Evolutionary conservation across 2,113 vertebrate genomes (phyloP), one percentile per base, ranked within the genome.

Genomic region (Brienomyrus longianalis): DNA sequence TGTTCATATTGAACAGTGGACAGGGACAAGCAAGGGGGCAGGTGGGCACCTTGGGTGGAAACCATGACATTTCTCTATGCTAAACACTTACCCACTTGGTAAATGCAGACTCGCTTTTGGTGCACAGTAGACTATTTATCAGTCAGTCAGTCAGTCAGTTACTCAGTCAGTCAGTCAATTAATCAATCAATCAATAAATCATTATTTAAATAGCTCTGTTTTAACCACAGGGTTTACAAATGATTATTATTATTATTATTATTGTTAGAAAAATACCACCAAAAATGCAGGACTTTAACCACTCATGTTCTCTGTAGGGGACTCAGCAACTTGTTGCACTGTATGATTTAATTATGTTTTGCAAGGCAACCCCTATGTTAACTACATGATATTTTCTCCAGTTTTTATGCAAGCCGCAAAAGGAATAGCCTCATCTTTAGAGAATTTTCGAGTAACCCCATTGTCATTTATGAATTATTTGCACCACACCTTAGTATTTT

Each of bases 51-150:
- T 54, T 54, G 17, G 17, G 5, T 54, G 89, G 90, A 92, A 89
- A 93, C 93, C 93, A 88, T 93, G 93, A 92, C 93, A 11, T 91
- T 93, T 93, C 90, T 91, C 83, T 91, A 62, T 91, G 94, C 93
- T 92, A 83, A n/a, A 88, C 93, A 91, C 83, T 62, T 77, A 47
- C 70, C 90, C 19, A 21, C 54, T 6, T 56, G 19, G 54, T 56
- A 56, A 56, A 21, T 21, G 54, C 5, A 56, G 90, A 90, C 88
- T 48, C 31, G 23, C 88, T 92, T 92, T 92, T 93, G 93, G 92
- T 93, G 93, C 91, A 94, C 94, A 96, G 95, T 92, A 94, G 93
- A 94, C 93, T 90, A 91, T 92, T 93, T 89, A 90, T 93, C 92
- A 70, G 93, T 89, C 90, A 89, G 91, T 89, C 62, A 27, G 9